These are phyloP conservation scores for Littorina saxatilis DNA, from an alignment of 1,140 invertebrate genomes.

Conservation along the genomic window DNA sequence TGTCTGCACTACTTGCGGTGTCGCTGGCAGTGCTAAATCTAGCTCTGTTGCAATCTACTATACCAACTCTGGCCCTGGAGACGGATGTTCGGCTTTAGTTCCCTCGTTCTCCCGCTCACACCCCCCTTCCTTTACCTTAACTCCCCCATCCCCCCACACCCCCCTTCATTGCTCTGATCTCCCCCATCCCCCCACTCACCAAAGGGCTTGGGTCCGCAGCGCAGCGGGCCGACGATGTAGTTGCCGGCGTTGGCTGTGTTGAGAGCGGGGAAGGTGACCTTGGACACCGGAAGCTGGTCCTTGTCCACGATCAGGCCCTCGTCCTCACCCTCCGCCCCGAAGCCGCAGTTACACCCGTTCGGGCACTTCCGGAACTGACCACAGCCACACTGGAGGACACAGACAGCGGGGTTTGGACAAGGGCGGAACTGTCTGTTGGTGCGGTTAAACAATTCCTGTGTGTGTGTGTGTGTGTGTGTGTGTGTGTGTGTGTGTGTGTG, in stretches of 20 bases:
- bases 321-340: not conserved
- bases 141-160: not conserved
- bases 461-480: no score
- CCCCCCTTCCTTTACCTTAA: no score
- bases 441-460: not conserved
- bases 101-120: no score
- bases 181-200: no score
- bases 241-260: not conserved
- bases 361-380: conserved; percentile 23
- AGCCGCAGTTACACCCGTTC: conserved; percentile 25
- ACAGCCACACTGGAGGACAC: conserved; percentile 31
- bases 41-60: no score
- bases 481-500: not conserved
- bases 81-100: no score
- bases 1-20: no score
- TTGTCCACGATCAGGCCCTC: conserved; percentile 25
- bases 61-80: no score
- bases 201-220: not conserved
- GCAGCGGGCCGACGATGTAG: conserved; percentile 11
- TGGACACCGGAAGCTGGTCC: not conserved
- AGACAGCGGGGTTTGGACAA: no score
- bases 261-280: conserved; percentile 6
- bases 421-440: no score
- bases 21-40: no score
- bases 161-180: not conserved